Evolutionary conservation across 1,140 invertebrate genomes (phyloP), one percentile per base, ranked within the genome.

Genomic region (Lucilia cuprina): DNA sequence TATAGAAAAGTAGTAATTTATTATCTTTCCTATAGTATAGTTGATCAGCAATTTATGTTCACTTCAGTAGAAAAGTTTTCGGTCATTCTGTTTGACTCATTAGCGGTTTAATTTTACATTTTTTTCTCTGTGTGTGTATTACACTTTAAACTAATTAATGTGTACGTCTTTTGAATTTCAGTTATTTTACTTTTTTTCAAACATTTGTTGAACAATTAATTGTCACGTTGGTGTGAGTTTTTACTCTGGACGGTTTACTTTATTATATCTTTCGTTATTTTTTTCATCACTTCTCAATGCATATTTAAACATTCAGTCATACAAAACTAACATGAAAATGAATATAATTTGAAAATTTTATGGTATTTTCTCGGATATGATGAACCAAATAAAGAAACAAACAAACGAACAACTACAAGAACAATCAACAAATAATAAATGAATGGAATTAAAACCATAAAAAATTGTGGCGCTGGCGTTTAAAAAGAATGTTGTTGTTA

Each of bases 181-280:
- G 25, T 30, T 30, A 30, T 30, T 30, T 30, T 14, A 19, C 2
- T 19, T 78, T 7, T 78, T 77, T 35, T 19, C 75, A 35, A 41
- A 35, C 13, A 41, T 78, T 78, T 47, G 75, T 78, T 78, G 19
- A 49, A 19, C 75, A 19, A 78, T 78, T 78, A 78, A 78, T 78
- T 78, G 75, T 78, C 75, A 78, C 75, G 75, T 78, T 78, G 75
- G 75, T 78, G 75, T 78, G 14, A 78, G 13, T 78, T 78, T 78
- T 19, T n/a, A 12, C 50, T 74, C 19, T n/a, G n/a, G 65, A 25
- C 65, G 19, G 19, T 25, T 10, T 21, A 25, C 4, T n/a, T 9
- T 21, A 74, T 74, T 74, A 10, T 21, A 25, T 74, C 55, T 41
- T 41, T 41, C 10, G 10, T 30, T 30, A 65, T 65, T 74, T 74